Evolutionary conservation across 2,113 vertebrate genomes (phyloP), one percentile per base, ranked within the genome.

Genomic region (Symphodus melops): DNA sequence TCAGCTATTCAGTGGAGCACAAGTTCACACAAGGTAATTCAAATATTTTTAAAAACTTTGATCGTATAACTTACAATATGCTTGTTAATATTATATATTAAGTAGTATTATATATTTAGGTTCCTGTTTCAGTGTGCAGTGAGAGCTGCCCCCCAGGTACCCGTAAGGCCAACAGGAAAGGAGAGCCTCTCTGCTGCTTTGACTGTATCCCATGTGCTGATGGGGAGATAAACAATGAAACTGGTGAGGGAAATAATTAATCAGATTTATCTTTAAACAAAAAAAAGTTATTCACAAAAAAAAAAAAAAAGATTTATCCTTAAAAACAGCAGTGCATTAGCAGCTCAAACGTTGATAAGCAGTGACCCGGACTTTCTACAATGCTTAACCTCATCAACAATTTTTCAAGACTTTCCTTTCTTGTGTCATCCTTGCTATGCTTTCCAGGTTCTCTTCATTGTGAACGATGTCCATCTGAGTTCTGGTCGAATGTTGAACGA

Each of bases 181-280:
- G 93, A 8, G 88, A 94, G 62, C 92, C 93, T 17, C 60, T 92
- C 44, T 95, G 94, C 88, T 95, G 95, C 78, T 95, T 95, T 80
- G 94, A 95, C 87, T 95, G 95, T 68, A 88, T 95, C 61, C 74
- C 77, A 2, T 95, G 94, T 86, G 84, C 92, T 67, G 93, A 94
- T 4, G 94, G 94, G 1, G 91, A 95, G 77, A 85, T 95, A 3
- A 95, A 90, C 75, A 94, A 94, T 53, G 55, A 9, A 64, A 92
- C 91, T 60, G 92, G 94, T 94, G 53, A 86, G 54, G 3, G 49
- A 28, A 68, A 54, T 12, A 49, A 1, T 9, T 12, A 8, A 49
- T 16, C 8, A 48, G 3, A 12, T 42, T 4, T 9, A 8, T 21
- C 36, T 9, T n/a, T 37, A 17, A 16, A 37, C 9, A 33, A n/a